A percentile compares a stretch with the other conserved stretches of the same genome.
These are phyloP conservation scores for Platycercus adscitus DNA, from an alignment of 2,113 vertebrate genomes.

Conservation along the genomic window DNA sequence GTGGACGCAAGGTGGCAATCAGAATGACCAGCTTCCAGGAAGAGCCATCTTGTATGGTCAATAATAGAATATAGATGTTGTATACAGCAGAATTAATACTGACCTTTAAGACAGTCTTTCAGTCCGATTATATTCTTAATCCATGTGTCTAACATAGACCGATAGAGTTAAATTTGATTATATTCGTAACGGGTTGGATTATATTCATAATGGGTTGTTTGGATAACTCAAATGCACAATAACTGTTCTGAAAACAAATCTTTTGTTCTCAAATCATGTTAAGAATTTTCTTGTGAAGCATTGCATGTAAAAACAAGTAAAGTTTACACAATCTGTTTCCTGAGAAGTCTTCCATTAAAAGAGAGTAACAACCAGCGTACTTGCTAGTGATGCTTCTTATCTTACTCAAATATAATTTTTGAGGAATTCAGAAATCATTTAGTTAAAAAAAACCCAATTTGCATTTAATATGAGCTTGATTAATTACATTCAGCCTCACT, in stretches of 20 bases:
- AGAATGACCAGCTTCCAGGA: not conserved
- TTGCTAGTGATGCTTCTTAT: not conserved
- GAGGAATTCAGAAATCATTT: not conserved
- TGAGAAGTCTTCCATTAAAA: not conserved
- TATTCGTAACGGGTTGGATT: not conserved
- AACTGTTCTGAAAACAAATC: not conserved
- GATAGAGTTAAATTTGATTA: not conserved
- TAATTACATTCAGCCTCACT: not conserved
- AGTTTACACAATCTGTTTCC: not conserved
- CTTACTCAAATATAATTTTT: not conserved
- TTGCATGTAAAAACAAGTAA: not conserved
- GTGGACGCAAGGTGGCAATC: not conserved
- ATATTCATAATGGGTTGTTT: not conserved
- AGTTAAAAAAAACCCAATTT: not conserved
- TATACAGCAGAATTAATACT: not conserved
- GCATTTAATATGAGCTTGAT: not conserved
- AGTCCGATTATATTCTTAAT: not conserved
- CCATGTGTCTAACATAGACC: not conserved
- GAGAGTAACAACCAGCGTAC: not conserved
- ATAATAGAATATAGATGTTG: not conserved
- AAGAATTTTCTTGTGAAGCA: not conserved
- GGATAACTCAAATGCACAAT: not conserved
- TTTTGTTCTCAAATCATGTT: not conserved
- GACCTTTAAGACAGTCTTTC: not conserved
- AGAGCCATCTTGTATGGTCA: not conserved